Evolutionary conservation across 2,888 invertebrate genomes (phyloP).

Genomic region (Leptarthrus brevirostris): DNA sequence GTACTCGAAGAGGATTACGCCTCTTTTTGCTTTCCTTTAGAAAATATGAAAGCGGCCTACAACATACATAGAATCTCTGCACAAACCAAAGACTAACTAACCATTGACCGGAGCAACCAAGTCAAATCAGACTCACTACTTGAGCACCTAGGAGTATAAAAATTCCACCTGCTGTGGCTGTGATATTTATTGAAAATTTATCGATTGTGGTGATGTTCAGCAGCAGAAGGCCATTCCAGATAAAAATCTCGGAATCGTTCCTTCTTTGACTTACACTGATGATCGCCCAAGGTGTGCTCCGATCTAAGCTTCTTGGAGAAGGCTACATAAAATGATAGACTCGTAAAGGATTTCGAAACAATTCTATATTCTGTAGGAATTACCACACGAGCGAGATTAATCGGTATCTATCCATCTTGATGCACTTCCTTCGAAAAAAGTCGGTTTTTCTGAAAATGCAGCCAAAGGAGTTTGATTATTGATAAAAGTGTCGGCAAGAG

Average conservation of each 20-base stretch:
- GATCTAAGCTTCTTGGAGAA: not conserved
- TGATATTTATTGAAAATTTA: constrained; percentile 50
- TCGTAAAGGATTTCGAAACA: constrained; percentile 10
- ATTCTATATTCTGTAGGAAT: constrained; percentile 32
- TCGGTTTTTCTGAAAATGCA: constrained; percentile 14
- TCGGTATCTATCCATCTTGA: constrained; percentile 32
- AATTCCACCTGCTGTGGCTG: constrained; percentile 49
- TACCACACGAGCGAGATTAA: constrained; percentile 33
- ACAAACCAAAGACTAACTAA: not conserved
- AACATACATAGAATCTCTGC: not conserved
- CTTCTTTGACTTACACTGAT: constrained; percentile 17
- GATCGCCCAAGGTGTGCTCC: constrained; percentile 14
- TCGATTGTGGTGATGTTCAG: constrained; percentile 45
- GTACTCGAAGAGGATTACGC: not conserved
- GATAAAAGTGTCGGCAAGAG: constrained; percentile 1
- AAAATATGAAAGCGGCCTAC: not conserved
- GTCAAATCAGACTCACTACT: not conserved
- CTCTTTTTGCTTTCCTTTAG: not conserved
- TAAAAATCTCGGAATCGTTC: constrained; percentile 29
- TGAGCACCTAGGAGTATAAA: constrained; percentile 12
- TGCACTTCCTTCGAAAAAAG: not conserved
- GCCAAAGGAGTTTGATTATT: not conserved
- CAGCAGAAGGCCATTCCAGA: constrained; percentile 39
- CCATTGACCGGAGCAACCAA: not conserved
- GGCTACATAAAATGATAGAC: constrained; percentile 14